Base-by-base conservation (phyloP, 2,797 vertebrate species). In the Oreochromis grahami region DNA sequence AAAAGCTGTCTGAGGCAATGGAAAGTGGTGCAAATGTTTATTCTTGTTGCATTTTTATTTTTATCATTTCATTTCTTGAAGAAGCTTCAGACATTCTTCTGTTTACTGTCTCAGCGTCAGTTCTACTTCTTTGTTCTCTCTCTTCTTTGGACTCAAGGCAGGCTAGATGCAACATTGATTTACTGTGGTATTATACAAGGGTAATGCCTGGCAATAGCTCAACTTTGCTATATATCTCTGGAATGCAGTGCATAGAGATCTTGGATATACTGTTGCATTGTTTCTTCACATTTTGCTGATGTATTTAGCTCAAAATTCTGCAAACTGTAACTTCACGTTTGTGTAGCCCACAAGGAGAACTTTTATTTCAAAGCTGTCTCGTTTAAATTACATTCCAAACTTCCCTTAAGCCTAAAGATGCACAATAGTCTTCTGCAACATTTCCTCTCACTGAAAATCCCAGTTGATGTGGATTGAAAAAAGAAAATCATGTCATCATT, bases 391-490 rank as follows among this genome's bases (percentile, higher is more conserved):
- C 43, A 50, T 4, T n/a, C 43, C 68, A 74, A 74, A 50, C 29
- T 74, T 63, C 65, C 43, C 48, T 11, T 43, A 34, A 41, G 19
- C 45, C 70, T 50, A 65, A 32, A 41, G 48, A 80, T 36, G 41
- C 2, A 5, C 29, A 51, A 8, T 21, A 68, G 58, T 53, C 6
- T 53, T 11, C n/a, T 77, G n/a, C 41, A 78, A 88, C 56, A 78
- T 76, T 34, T 53, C 32, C 50, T 72, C 26, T 65, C 6, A 53
- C 15, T 36, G 17, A 82, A 79, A 77, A 51, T 56, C 36, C 11
- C 29, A 78, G 50, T 60, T 58, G 77, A 78, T 79, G 48, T 77
- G 34, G 52, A 86, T 85, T 82, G 87, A 77, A 78, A 81, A 78
- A 83, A 41, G 10, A 24, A 86, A 84, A 78, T 32, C 36, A 58